phyloP scores from a whole-genome alignment of 1,140 invertebrate genomes.

The Muscidifurax raptorellus region DNA sequence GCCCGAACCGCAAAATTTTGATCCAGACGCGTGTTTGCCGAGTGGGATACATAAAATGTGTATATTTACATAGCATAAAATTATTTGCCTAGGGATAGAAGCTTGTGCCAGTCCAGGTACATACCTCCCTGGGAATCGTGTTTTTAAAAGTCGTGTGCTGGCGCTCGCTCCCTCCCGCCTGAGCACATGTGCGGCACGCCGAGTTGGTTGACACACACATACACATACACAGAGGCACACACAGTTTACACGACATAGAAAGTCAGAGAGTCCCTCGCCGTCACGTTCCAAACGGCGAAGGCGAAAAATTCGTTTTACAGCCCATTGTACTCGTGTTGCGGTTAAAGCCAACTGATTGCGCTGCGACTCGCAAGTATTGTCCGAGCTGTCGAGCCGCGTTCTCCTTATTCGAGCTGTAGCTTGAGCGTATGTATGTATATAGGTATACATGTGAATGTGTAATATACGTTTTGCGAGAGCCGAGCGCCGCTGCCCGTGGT shows the following conservation, averaged over 20 bases:
- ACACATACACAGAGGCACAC: background rate
- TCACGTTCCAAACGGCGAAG: slow-evolving; percentile 26
- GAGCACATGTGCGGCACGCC: background rate
- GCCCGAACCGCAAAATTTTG: slow-evolving; percentile 1
- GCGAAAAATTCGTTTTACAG: slow-evolving; percentile 53
- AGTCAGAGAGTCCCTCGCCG: slow-evolving; percentile 26
- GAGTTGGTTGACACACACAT: background rate
- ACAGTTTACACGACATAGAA: slow-evolving; percentile 11
- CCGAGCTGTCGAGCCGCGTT: slow-evolving; percentile 37
- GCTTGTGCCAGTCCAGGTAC: background rate
- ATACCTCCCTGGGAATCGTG: slow-evolving; percentile 46
- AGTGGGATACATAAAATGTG: slow-evolving; percentile 41
- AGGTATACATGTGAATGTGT: background rate
- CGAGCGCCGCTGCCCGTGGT: background rate
- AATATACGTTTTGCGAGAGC: background rate
- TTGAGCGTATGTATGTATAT: background rate
- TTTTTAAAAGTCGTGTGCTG: slow-evolving; percentile 48
- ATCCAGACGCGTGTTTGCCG: slow-evolving; percentile 23
- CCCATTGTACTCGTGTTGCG: slow-evolving; percentile 51
- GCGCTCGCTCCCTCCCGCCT: background rate
- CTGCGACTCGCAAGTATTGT: slow-evolving; percentile 45
- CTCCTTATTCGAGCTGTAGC: slow-evolving; percentile 15
- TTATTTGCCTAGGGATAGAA: slow-evolving; percentile 42
- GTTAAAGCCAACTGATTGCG: slow-evolving; percentile 54
- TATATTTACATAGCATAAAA: slow-evolving; percentile 52